A percentile compares a stretch with the other conserved stretches of the same genome.
These are phyloP conservation scores for Syritta pipiens DNA, from an alignment of 2,888 invertebrate species.

Conservation along the genomic window DNA sequence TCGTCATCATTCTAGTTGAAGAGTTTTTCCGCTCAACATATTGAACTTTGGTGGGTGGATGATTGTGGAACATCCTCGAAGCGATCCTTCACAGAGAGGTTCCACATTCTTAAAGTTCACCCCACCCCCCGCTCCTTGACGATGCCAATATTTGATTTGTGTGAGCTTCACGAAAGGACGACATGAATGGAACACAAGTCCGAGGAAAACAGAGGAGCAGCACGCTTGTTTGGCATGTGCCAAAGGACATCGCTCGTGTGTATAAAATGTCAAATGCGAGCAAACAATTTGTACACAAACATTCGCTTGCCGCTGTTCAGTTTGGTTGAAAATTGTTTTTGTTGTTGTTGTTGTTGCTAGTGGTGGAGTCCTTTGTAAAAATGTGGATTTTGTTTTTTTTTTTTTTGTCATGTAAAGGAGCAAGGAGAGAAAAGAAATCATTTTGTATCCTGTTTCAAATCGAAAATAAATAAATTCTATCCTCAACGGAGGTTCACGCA, in stretches of 20 bases:
- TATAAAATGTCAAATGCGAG: conserved; percentile 64
- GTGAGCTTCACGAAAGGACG: not conserved
- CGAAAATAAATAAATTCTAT: conserved; percentile 65
- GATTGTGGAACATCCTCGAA: no score
- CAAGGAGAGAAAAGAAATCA: conserved; percentile 25
- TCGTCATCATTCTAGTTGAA: conserved; percentile 64
- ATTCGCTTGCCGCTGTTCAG: conserved; percentile 38
- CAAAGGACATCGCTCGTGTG: conserved; percentile 59
- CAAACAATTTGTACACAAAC: conserved; percentile 62
- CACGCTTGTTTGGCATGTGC: conserved; percentile 57
- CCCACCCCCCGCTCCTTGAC: no score
- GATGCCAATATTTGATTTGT: conserved; percentile 61
- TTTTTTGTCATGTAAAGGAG: not conserved
- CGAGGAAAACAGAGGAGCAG: conserved; percentile 18
- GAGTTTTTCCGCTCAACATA: no score
- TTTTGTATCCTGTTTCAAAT: conserved; percentile 63
- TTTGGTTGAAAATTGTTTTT: conserved; percentile 7
- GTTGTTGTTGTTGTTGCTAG: no score
- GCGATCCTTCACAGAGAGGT: no score
- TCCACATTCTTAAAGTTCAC: no score
- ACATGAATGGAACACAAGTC: conserved; percentile 1
- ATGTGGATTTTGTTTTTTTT: not conserved
- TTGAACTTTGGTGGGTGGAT: no score
- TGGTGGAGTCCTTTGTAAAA: conserved; percentile 15
- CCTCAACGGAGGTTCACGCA: conserved; percentile 38